Conservation (phyloP, 1,140 invertebrate species). For the Aphis craccivora region DNA sequence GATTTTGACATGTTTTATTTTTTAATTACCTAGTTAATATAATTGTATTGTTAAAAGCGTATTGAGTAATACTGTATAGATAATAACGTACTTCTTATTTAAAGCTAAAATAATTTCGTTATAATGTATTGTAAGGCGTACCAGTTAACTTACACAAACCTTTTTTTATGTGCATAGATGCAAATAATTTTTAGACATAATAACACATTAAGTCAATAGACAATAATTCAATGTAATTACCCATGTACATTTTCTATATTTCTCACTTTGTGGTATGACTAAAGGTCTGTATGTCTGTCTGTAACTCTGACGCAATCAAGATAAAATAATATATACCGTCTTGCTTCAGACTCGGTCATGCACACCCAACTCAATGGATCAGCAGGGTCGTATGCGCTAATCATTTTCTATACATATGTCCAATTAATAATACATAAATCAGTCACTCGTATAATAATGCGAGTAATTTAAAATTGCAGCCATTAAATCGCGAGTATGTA, state of each 20-base stretch:
- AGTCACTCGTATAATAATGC: not conserved
- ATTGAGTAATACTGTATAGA: not conserved
- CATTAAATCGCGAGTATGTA: not conserved
- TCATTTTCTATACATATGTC: not conserved
- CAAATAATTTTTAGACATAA: not conserved
- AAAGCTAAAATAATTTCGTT: not conserved
- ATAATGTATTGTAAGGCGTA: not conserved
- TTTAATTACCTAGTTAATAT: conserved; percentile 18
- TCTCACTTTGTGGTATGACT: not conserved
- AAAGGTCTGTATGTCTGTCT: not conserved
- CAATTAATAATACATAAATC: conserved; percentile 24
- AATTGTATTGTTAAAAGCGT: not conserved
- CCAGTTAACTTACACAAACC: not conserved
- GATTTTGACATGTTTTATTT: not conserved
- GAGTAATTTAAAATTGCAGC: not conserved
- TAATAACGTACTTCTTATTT: not conserved
- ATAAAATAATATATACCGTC: not conserved
- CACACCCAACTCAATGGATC: not conserved
- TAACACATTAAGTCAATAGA: not conserved
- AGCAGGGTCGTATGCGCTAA: not conserved
- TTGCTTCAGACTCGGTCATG: not conserved
- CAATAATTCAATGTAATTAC: not conserved
- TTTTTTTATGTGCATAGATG: not conserved
- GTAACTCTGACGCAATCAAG: not conserved
- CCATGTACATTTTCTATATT: not conserved